Evolutionary conservation across 1,140 invertebrate genomes (phyloP).

Genomic region (Scaptodrosophila lebanonensis): DNA sequence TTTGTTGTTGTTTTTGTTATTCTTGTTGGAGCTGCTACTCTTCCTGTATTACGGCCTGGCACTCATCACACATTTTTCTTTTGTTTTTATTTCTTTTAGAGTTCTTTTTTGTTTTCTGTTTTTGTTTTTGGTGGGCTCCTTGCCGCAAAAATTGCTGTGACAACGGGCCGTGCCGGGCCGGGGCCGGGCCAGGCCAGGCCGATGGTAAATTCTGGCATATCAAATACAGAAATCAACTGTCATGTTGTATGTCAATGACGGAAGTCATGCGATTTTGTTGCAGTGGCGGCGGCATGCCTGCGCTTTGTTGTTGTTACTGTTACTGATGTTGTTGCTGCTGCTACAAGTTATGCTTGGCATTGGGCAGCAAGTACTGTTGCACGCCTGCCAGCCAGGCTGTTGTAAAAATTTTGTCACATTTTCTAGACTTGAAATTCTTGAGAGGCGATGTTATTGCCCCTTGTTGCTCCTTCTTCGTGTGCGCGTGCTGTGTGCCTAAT

Average conservation of each 20-base stretch:
- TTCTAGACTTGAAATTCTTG: conserved; percentile 6
- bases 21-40: neutral
- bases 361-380: neutral
- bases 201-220: conserved; percentile 62
- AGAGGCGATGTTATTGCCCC: no score
- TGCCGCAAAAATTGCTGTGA: neutral
- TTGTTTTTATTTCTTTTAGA: conserved; percentile 1
- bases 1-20: conserved; percentile 21
- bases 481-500: conserved; percentile 23
- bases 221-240: conserved; percentile 74
- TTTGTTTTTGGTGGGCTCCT: conserved; percentile 1
- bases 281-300: conserved; percentile 1
- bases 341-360: no score
- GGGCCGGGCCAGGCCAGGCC: conserved; percentile 5
- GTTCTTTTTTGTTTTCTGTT: conserved; percentile 2
- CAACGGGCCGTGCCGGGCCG: no score
- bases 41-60: conserved; percentile 25
- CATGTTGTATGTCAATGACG: conserved; percentile 72
- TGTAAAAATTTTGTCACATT: conserved; percentile 9
- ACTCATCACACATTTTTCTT: conserved; percentile 47
- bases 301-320: neutral
- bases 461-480: no score
- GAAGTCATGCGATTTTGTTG: conserved; percentile 62
- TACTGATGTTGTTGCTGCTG: neutral
- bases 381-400: no score